A percentile compares a stretch with the other conserved stretches of the same genome.
phyloP scores from a whole-genome alignment of 2,888 invertebrate genomes.

The Hypena proboscidalis region DNA sequence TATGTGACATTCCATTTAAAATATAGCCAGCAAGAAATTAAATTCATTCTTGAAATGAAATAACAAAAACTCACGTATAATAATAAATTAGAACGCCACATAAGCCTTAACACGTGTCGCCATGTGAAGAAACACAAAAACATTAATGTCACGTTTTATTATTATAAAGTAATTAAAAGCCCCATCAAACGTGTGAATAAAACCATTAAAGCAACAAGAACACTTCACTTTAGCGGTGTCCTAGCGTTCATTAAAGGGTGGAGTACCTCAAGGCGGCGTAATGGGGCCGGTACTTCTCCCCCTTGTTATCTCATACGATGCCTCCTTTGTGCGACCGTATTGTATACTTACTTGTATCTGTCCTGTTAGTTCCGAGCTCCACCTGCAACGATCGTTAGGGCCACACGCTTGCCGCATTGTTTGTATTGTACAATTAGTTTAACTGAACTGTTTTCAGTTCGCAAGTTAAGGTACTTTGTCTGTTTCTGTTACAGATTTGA shows the following conservation, averaged over 20 bases:
- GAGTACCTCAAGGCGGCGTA: slow-evolving; percentile 67
- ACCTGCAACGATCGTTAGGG: slow-evolving; percentile 67
- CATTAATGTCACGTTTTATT: slow-evolving; percentile 24
- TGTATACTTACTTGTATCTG: slow-evolving; percentile 52
- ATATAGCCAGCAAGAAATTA: background rate
- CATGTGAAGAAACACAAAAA: slow-evolving; percentile 19
- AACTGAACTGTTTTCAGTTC: slow-evolving; percentile 69
- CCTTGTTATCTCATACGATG: slow-evolving; percentile 74
- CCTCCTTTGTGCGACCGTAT: slow-evolving; percentile 65
- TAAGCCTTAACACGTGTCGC: slow-evolving; percentile 5
- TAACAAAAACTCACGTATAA: background rate
- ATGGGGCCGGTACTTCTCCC: slow-evolving; percentile 72
- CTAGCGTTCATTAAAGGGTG: slow-evolving; percentile 60
- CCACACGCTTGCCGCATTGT: slow-evolving; percentile 63
- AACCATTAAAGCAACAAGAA: slow-evolving; percentile 56
- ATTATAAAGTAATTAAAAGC: slow-evolving; percentile 44
- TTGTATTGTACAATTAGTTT: slow-evolving; percentile 73
- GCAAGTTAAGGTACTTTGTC: slow-evolving; percentile 48
- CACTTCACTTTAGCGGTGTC: slow-evolving; percentile 59
- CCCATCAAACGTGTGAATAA: slow-evolving; percentile 51
- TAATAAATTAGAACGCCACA: background rate
- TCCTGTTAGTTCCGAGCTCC: slow-evolving; percentile 52
- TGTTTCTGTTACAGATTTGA: slow-evolving; percentile 49
- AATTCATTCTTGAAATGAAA: background rate
- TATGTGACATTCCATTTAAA: background rate